Evolutionary conservation across 2,113 vertebrate genomes (phyloP).

Genomic region (Tretioscincus oriximinensis): DNA sequence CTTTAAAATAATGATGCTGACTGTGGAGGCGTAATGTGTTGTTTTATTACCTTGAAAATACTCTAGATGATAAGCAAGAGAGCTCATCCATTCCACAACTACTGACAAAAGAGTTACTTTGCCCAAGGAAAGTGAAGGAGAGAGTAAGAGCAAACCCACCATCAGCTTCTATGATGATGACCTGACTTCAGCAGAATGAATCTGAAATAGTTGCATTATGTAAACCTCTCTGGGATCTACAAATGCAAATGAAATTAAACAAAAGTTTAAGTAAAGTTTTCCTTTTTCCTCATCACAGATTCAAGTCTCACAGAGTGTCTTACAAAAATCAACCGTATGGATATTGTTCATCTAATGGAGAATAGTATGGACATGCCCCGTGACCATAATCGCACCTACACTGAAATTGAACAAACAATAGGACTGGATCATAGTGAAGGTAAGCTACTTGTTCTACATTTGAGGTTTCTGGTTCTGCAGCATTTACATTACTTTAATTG

Average conservation of each 20-base stretch:
- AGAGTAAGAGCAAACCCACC: too few relatives aligned
- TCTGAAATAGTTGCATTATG: too few relatives aligned
- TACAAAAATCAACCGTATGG: slow-evolving; percentile 96
- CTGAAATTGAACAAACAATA: slow-evolving; percentile 88
- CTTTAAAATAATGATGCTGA: rapidly evolving
- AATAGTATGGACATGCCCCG: slow-evolving; percentile 75
- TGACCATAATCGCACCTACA: slow-evolving; percentile 78
- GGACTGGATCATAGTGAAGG: slow-evolving; percentile 91
- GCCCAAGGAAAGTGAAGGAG: too few relatives aligned
- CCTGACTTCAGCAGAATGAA: too few relatives aligned
- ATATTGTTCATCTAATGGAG: slow-evolving; percentile 94
- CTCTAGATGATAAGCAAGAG: neutral
- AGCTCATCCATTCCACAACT: too few relatives aligned
- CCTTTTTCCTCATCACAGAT: slow-evolving; percentile 73
- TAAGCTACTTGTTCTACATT: slow-evolving; percentile 35
- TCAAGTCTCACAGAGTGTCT: slow-evolving; percentile 82
- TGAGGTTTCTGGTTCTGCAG: too few relatives aligned
- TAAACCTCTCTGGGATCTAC: too few relatives aligned
- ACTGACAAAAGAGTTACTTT: too few relatives aligned
- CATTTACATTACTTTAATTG: too few relatives aligned
- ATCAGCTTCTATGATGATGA: too few relatives aligned
- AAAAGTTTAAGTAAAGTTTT: neutral
- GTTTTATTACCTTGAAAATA: neutral
- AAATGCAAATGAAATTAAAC: too few relatives aligned
- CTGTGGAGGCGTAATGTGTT: neutral